phyloP scores from a whole-genome alignment of 2,888 invertebrate genomes.

The Seira ritae region DNA sequence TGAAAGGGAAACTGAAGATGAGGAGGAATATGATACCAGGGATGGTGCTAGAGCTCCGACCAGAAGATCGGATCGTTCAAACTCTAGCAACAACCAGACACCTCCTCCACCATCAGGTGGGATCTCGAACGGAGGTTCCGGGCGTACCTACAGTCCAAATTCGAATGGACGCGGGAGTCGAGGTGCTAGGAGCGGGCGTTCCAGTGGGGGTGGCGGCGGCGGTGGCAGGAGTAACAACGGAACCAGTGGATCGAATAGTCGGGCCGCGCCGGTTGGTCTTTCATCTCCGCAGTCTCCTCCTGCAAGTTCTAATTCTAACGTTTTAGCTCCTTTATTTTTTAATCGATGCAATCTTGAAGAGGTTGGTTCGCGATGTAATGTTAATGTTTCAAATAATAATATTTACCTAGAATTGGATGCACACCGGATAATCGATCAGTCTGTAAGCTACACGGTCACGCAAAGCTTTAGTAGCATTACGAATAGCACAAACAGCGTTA shows the following conservation, averaged over 20 bases:
- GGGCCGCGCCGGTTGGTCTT: conserved; percentile 25
- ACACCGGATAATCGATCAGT: conserved; percentile 29
- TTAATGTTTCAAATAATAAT: conserved; percentile 35
- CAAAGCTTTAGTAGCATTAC: conserved; percentile 33
- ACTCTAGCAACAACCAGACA: conserved; percentile 66
- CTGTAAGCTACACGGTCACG: conserved; percentile 23
- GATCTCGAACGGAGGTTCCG: conserved; percentile 35
- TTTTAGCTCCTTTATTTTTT: conserved; percentile 22
- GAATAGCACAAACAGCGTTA: conserved; percentile 18
- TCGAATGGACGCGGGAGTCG: conserved; percentile 35
- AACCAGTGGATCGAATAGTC: conserved; percentile 40
- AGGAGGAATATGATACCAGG: conserved; percentile 59
- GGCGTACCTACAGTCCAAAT: conserved; percentile 47
- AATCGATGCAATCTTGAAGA: conserved; percentile 35
- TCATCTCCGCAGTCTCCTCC: not conserved
- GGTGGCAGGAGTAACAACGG: conserved; percentile 32
- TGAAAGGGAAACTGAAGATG: conserved; percentile 60
- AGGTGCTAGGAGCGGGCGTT: conserved; percentile 36
- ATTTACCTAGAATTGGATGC: conserved; percentile 51
- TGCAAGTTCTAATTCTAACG: conserved; percentile 37
- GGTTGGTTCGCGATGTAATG: conserved; percentile 17
- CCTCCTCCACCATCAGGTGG: conserved; percentile 63
- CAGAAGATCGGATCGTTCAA: conserved; percentile 69
- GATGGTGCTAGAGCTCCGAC: conserved; percentile 71
- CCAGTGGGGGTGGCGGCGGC: conserved; percentile 48